Evolutionary conservation across 2,888 invertebrate species (phyloP), one percentile per base, ranked within the genome.

Genomic region (Athripsodes cinereus): DNA sequence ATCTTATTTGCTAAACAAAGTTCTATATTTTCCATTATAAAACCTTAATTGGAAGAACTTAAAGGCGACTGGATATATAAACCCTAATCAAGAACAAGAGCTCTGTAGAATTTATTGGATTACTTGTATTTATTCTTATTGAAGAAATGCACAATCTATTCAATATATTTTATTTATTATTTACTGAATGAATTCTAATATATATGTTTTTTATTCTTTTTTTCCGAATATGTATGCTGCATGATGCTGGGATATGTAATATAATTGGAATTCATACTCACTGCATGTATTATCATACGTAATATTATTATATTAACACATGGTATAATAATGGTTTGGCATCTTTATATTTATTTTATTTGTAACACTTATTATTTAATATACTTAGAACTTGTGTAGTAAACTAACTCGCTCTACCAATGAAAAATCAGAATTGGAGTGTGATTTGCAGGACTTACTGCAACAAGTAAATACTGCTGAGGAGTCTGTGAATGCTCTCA

Each of bases 401-500:
- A 83, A 82, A 70, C 75, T 87, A 62, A 81, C 80, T 64, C 83
- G 84, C 69, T 77, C 83, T 47, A 79, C 82, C 57, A 79, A 77
- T 59, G 84, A 86, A 70, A 82, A 84, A 73, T 75, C 84, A 68
- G 79, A 75, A 57, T 75, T 85, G 19, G 85, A 85, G 76, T 79
- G 76, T 67, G 82, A 85, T 68, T 71, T 85, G 56, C 83, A 87
- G 74, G 85, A 84, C 67, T 72, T 86, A 62, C 73, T 84, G 61
- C 80, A 83, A 68, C 85, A 88, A 69, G 87, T 88, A 70, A 80
- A 83, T 63, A 81, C 84, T 60, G 71, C 87, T 50, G 84, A 86
- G 66, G 76, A 76, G 16, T 81, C 82, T 69, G 71, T 85, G 62
- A 74, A 72, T 44, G 76, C 81, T 49, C 69, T 82, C 31, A 79